Percentiles rank a stretch among this genome's conserved stretches.
phyloP scores from a whole-genome alignment of 2,888 invertebrate genomes.

The Hirtodrosophila histrioides region DNA sequence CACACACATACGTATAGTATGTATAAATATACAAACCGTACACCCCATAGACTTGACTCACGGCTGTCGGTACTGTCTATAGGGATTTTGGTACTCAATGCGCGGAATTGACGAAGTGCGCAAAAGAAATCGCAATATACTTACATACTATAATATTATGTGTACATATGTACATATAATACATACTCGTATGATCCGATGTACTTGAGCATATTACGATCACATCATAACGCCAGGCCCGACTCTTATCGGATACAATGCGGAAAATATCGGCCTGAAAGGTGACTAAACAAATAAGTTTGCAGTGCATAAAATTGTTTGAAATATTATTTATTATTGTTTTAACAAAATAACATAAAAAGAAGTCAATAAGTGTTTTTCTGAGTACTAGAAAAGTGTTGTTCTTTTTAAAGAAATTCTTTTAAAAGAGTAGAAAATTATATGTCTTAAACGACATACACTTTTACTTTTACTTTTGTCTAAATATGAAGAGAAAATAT shows the following conservation, averaged over 20 bases:
- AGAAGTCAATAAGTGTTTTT: background rate
- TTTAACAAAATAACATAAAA: background rate
- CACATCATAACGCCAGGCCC: background rate
- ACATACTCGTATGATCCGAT: no score
- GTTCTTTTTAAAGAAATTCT: no score
- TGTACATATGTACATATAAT: background rate
- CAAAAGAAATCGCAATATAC: conserved; percentile 9
- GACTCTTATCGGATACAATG: conserved; percentile 12
- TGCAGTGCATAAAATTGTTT: background rate
- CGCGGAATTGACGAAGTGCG: conserved; percentile 2
- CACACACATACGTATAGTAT: conserved; percentile 5
- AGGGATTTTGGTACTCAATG: background rate
- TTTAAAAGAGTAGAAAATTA: no score
- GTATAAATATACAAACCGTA: background rate
- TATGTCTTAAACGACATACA: no score
- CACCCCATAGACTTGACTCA: conserved; percentile 32
- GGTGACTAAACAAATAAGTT: background rate
- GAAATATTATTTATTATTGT: background rate
- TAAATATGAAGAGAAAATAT: no score
- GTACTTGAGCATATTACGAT: background rate
- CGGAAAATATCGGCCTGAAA: background rate
- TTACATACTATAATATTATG: background rate
- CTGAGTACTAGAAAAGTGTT: background rate
- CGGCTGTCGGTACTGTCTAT: conserved; percentile 6
- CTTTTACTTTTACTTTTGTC: no score